These are phyloP conservation scores for Clistopyga incitator DNA, from an alignment of 2,888 invertebrate species.

Conservation along the genomic window DNA sequence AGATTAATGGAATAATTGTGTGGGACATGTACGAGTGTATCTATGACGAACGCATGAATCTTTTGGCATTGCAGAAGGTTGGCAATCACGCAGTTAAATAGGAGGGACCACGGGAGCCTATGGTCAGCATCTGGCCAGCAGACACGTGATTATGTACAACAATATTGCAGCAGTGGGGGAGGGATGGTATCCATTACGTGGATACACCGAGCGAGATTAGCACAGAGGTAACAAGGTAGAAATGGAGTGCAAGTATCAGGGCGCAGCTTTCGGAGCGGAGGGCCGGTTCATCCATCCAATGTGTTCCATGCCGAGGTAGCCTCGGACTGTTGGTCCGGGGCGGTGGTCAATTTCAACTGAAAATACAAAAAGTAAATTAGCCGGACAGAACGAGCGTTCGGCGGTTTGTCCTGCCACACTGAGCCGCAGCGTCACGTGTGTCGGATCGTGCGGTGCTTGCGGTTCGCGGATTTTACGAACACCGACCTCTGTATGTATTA, in stretches of 20 bases:
- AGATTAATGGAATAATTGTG: too few species aligned
- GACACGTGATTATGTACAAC: slow-evolving; percentile 13
- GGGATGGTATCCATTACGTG: slow-evolving; percentile 14
- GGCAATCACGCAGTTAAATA: slow-evolving; percentile 12
- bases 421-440: slow-evolving; percentile 81
- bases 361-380: slow-evolving; percentile 84
- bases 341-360: slow-evolving; percentile 82
- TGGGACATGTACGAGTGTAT: too few species aligned
- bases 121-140: not conserved
- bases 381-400: slow-evolving; percentile 79
- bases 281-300: slow-evolving; percentile 47
- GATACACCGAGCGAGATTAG: slow-evolving; percentile 10
- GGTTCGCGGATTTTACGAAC: slow-evolving; percentile 81
- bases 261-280: slow-evolving; percentile 11
- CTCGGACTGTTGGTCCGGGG: slow-evolving; percentile 48
- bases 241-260: slow-evolving; percentile 11
- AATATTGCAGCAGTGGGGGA: not conserved
- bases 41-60: too few species aligned
- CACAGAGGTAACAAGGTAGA: slow-evolving; percentile 8
- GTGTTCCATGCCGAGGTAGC: slow-evolving; percentile 9
- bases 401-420: slow-evolving; percentile 79
- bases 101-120: not conserved
- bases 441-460: slow-evolving; percentile 80
- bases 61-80: not conserved
- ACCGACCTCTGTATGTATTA: slow-evolving; percentile 75